Percentiles rank a stretch among this genome's conserved stretches.
Evolutionary conservation across 2,797 vertebrate species (phyloP).

Genomic region (Bradypodion pumilum): DNA sequence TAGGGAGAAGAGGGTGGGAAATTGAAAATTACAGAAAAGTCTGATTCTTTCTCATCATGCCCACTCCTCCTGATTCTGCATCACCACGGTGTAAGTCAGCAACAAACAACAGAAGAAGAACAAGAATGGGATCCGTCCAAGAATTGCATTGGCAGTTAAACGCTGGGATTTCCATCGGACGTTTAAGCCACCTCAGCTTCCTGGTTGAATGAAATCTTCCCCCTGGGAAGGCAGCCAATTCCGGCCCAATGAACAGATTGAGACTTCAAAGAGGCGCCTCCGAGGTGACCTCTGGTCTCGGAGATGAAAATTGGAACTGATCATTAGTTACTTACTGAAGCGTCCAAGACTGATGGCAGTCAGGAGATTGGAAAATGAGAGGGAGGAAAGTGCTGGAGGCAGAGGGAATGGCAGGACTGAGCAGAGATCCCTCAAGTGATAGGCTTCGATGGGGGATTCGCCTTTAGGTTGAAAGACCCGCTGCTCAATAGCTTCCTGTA

Average conservation of each 20-base stretch:
- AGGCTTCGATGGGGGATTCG: background rate
- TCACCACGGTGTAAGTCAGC: background rate
- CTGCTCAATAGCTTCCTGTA: too few relatives aligned
- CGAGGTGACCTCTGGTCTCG: background rate
- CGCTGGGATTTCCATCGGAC: background rate
- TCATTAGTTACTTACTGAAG: slow-evolving; percentile 18
- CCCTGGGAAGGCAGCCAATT: background rate
- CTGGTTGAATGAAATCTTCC: background rate
- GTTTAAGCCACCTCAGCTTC: background rate
- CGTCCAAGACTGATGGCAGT: background rate
- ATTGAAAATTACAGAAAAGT: background rate
- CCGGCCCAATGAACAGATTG: background rate
- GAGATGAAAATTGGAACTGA: slow-evolving; percentile 4
- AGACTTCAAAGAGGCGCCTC: background rate
- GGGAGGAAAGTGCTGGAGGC: background rate
- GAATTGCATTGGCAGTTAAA: background rate
- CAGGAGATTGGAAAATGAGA: background rate
- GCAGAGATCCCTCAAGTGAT: background rate
- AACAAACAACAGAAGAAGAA: background rate
- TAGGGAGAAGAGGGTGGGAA: background rate
- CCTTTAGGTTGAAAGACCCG: background rate
- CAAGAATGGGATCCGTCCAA: background rate
- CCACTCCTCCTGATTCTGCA: too few relatives aligned
- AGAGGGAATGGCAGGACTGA: background rate
- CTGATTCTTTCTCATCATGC: too few relatives aligned